Evolutionary conservation across 2,797 vertebrate species (phyloP), one percentile per base, ranked within the genome.

Genomic region (Eulemur rubriventer): DNA sequence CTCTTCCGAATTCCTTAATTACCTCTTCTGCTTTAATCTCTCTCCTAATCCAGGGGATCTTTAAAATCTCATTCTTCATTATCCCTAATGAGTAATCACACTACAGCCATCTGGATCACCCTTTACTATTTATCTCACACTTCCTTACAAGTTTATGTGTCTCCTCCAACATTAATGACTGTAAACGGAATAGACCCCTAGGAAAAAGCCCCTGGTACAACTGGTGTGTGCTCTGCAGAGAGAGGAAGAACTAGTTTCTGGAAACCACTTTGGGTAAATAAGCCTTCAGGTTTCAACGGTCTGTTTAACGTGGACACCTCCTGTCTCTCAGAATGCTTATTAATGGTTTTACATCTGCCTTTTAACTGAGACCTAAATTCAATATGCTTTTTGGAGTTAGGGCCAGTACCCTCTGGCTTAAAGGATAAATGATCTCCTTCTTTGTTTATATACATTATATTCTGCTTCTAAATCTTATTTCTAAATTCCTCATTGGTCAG

Each of bases 311-410:
- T 72, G 57, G 4, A 48, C 4, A n/a, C 13, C 3, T 82, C 81
- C 92, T 81, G 35, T 55, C 26, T 88, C 35, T 33, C 35, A 90
- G 43, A 61, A 88, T 61, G 28, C 16, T 89, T 92, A 90, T 43
- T 78, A 57, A 59, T 17, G 20, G 12, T 18, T 92, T 88, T 96
- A 61, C 50, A 65, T 33, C 57, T 79, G 55, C 7, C 65, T 96
- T 95, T 91, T 57, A 95, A 80, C 57, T 61, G 46, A 85, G 8
- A 41, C 28, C 61, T 89, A 93, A 91, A 93, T 94, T 86, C 69
- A 76, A 35, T 48, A 83, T 22, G 78, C 1, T 63, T 93, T 90
- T 95, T 82, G 50, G 35, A 67, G 8, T 91, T 80, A 82, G 22
- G 14, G 89, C 14, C 26, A 73, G 22, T 57, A 52, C 1, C 12